Base-by-base conservation (phyloP, 1,140 invertebrate genomes). In the Drosophila pandora region DNA sequence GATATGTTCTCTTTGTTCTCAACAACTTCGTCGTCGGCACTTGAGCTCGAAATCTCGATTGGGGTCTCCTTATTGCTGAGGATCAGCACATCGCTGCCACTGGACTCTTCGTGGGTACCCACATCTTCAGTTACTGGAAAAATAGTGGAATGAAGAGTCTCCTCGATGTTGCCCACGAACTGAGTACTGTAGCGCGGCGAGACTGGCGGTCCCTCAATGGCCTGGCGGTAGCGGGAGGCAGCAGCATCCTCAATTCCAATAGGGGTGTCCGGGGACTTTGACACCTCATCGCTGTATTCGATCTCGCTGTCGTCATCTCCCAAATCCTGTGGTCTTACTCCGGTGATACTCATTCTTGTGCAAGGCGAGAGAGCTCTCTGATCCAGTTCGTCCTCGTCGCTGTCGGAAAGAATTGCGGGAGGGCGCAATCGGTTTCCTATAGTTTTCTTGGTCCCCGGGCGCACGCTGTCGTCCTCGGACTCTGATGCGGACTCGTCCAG, bases 331-430 rank as follows among this genome's bases (percentile, higher is more conserved):
- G 88, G 90, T 5, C 90, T 70, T 6, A 91, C 58, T 5, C 90
- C 90, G 0, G 90, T 91, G 5, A 91, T 91, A 37, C 90, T 91
- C 88, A 90, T 91, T 0, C 90, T 81, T 5, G 90, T 91, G 47
- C 76, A 60, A 21, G 90, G 90, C 2, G 90, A 91, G 0, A 91
- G 21, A 0, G 75, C 82, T 0, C 70, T 76, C 21, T 70, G 55
- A 17, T 91, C 90, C 9, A 84, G 12, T 25, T 91, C 82, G 6
- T 90, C 81, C 12, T 91, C 79, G 8, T 90, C 81, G 21, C 68
- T 71, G 3, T 89, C 80, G 0, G 83, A 79, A 10, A 34, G 7
- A 2, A 85, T 49, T 6, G 9, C 22, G 10, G 25, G 49, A 17
- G 2, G 12, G 34, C 3, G 43, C 2, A 21, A 49, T 0, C 43